phyloP scores from a whole-genome alignment of 2,888 invertebrate species.

The Heliconius charithonia region DNA sequence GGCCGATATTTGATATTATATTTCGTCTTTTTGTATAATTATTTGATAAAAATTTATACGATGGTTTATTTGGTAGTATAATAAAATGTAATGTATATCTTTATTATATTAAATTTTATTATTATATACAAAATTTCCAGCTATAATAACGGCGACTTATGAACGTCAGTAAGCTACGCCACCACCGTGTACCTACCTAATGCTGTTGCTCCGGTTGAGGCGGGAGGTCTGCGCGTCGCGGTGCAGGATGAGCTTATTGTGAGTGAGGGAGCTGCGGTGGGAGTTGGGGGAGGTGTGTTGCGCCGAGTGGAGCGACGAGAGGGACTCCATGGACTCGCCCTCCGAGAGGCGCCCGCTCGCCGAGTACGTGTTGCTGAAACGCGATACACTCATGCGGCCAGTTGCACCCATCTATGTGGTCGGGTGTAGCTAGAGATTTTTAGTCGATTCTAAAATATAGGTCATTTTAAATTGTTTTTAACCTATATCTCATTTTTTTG shows the following conservation, averaged over 20 bases:
- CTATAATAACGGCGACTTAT: too few relatives aligned
- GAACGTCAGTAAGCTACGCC: constrained; percentile 22
- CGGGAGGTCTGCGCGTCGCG: constrained; percentile 85
- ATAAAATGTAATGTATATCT: too few relatives aligned
- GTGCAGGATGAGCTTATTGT: constrained; percentile 84
- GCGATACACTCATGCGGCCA: constrained; percentile 68
- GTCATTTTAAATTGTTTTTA: too few relatives aligned
- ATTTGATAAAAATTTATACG: too few relatives aligned
- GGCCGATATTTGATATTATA: too few relatives aligned
- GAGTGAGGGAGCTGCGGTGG: constrained; percentile 87
- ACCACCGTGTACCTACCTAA: constrained; percentile 87
- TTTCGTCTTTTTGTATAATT: too few relatives aligned
- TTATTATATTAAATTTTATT: too few relatives aligned
- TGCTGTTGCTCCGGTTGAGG: constrained; percentile 95
- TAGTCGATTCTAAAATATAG: neutral
- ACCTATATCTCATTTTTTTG: too few relatives aligned
- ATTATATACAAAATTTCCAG: too few relatives aligned
- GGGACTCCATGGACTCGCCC: constrained; percentile 94
- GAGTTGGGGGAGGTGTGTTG: constrained; percentile 88
- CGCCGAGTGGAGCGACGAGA: constrained; percentile 91
- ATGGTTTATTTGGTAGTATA: too few relatives aligned
- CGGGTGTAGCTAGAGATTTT: constrained; percentile 22
- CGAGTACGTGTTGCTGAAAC: constrained; percentile 87
- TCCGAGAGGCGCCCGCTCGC: constrained; percentile 92
- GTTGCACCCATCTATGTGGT: constrained; percentile 49